These are phyloP conservation scores for Trigoniulus corallinus DNA, from an alignment of 1,140 invertebrate genomes.

Conservation along the genomic window DNA sequence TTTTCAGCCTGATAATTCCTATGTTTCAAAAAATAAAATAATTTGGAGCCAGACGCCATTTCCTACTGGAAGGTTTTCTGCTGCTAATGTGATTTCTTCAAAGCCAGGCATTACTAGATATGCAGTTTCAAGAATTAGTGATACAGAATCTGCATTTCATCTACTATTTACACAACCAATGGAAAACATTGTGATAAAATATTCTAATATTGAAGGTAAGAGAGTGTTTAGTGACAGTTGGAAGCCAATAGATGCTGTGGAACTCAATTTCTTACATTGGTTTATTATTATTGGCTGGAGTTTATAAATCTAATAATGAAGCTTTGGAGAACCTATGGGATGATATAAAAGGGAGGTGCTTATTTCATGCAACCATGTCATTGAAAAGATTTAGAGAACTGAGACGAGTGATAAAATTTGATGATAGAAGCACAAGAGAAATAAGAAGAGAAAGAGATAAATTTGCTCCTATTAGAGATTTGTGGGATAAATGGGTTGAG, in stretches of 20 bases:
- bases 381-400: constrained; percentile 10
- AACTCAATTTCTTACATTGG: neutral
- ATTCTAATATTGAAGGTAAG: neutral
- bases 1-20: neutral
- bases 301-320: neutral
- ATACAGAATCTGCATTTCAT: neutral
- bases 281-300: neutral
- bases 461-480: constrained; percentile 15
- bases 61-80: neutral
- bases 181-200: neutral
- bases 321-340: neutral
- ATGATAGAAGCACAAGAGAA: constrained; percentile 14
- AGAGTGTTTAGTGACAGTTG: neutral
- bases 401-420: constrained; percentile 14
- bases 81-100: neutral
- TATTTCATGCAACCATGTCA: constrained; percentile 10
- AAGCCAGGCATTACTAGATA: neutral
- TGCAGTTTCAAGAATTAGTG: neutral
- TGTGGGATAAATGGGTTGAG: constrained; percentile 12
- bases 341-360: neutral
- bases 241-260: neutral
- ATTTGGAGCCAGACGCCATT: neutral
- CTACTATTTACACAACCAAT: neutral
- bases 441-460: constrained; percentile 12
- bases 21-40: neutral